Evolutionary conservation across 2,888 invertebrate species (phyloP).

Genomic region (Thelaira solivaga): DNA sequence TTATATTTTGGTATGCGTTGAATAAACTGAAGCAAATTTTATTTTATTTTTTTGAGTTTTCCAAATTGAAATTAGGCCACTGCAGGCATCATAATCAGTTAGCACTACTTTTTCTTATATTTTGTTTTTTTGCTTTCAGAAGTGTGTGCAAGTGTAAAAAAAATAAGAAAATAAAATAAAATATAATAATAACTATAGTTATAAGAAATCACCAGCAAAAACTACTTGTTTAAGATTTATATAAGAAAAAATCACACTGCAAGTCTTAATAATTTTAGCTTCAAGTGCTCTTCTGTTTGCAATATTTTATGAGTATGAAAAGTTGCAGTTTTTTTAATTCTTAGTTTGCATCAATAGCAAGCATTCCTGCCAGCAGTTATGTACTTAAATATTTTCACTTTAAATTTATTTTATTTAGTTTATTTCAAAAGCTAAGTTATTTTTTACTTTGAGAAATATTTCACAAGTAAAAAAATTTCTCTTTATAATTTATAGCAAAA

Average conservation of each 20-base stretch:
- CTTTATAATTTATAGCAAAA: too few species aligned
- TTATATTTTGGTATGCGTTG: slow-evolving; percentile 42
- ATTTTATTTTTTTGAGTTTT: slow-evolving; percentile 41
- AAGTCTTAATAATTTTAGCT: slow-evolving; percentile 45
- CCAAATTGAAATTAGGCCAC: slow-evolving; percentile 53
- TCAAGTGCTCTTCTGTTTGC: slow-evolving; percentile 30
- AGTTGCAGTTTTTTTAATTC: not conserved
- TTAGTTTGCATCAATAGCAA: slow-evolving; percentile 4
- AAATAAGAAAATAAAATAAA: not conserved
- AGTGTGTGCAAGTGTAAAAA: not conserved
- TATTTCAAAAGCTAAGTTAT: not conserved
- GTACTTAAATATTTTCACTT: slow-evolving; percentile 1
- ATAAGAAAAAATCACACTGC: not conserved
- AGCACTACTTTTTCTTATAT: not conserved
- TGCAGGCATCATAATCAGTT: slow-evolving; percentile 59
- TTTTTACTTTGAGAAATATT: too few species aligned
- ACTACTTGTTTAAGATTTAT: slow-evolving; percentile 21
- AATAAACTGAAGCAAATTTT: slow-evolving; percentile 31
- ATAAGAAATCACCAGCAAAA: slow-evolving; percentile 22
- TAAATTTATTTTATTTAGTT: not conserved
- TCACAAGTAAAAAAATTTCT: too few species aligned
- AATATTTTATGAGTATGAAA: slow-evolving; percentile 12
- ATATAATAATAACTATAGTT: not conserved
- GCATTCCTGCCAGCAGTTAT: slow-evolving; percentile 2
- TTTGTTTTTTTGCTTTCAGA: not conserved